phyloP scores from a whole-genome alignment of 2,113 vertebrate species.

The Fregata magnificens region DNA sequence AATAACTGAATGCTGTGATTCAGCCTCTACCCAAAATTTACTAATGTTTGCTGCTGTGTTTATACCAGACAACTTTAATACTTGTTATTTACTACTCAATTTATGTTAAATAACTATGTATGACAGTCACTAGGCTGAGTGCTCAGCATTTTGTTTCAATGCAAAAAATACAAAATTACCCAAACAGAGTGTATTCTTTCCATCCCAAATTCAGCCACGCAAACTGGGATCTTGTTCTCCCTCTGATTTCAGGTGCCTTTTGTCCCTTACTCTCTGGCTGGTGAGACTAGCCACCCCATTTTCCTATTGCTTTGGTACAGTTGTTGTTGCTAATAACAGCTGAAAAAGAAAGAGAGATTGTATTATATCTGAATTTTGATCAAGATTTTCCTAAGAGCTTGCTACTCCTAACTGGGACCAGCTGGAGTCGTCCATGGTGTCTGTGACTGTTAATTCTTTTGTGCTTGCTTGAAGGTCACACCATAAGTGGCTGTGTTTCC shows the following conservation, averaged over 20 bases:
- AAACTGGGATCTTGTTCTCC: background rate
- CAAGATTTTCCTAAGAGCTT: background rate
- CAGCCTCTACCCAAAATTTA: background rate
- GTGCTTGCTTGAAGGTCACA: background rate
- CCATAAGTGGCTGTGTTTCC: accelerated
- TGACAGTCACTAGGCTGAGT: background rate
- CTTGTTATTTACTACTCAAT: background rate
- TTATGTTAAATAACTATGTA: background rate
- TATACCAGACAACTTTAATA: background rate
- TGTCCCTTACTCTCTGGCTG: background rate
- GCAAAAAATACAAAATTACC: background rate
- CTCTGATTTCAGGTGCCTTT: background rate
- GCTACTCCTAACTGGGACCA: background rate
- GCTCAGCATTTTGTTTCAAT: background rate
- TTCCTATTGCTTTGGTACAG: background rate
- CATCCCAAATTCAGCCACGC: background rate
- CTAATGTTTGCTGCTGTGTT: background rate
- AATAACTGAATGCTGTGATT: background rate
- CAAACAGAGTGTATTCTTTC: background rate
- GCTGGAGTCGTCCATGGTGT: accelerated
- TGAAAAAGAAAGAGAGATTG: background rate
- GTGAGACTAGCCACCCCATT: background rate
- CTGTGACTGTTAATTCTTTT: background rate
- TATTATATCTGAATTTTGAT: background rate
- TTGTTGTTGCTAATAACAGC: background rate